Base-by-base conservation (phyloP, 1,140 invertebrate species). In the Archegozetes longisetosus region DNA sequence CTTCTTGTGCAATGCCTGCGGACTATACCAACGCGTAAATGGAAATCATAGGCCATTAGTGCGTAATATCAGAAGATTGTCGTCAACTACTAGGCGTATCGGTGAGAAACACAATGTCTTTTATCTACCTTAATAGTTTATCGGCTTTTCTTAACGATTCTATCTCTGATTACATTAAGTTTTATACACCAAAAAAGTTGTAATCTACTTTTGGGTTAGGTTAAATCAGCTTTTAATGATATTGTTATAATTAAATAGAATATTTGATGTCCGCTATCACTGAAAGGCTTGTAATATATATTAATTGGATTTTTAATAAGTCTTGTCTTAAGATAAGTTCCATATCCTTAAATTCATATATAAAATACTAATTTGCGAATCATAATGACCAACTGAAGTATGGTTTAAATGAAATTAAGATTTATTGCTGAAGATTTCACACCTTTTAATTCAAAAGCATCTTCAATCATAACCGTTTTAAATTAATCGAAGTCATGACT, bases 1-100 rank as follows among this genome's bases (percentile, higher is more conserved):
- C 32, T 58, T 58, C 27, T 47, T 58, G 13, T 58, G 57, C 22
- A 58, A 58, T 25, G 57, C 57, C 22, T 58, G 57, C 25, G 57
- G 57, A 2, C 48, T 58, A 1, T 58, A 58, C 40, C 57, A 58
- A 24, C 57, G 57, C 14, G 57, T 58, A 1, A 58, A 58, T 40
- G 57, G 57, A 4, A 29, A 50, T 53, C 57, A 58, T 24, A 2
- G 57, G 2, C 57, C 57, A 53, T 25, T 58, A 22, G 47, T 58
- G 22, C 26, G 25, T 13, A 58, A 51, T 40, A 40, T 58, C n/a
- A 40, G 57, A 2, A 1, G 57, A 3, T 23, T 22, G n/a, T 32
- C 47, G 2, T 4, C 26, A 4, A 58, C 57, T n/a, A 58, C 57
- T 3, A 58, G 49, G 25, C 57, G 57, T 3, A 58, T 47, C 17